phyloP scores from a whole-genome alignment of 23 tunicate genomes.

The Styela clava region DNA sequence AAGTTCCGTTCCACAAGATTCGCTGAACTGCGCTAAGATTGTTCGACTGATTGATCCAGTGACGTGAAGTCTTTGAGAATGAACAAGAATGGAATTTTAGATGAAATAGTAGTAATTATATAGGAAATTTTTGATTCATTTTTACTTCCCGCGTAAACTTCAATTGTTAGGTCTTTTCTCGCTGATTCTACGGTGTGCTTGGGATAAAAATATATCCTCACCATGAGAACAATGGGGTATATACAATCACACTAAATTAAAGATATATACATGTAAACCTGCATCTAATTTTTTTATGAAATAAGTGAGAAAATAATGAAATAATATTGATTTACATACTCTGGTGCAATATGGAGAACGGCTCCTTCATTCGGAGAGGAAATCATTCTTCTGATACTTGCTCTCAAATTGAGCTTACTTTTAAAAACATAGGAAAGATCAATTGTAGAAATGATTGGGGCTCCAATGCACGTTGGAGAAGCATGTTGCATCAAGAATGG shows the following conservation, averaged over 20 bases:
- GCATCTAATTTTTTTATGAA: no score
- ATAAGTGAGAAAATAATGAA: no score
- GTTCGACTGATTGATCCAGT: background rate
- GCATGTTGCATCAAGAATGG: constrained; percentile 24
- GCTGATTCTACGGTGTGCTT: no score
- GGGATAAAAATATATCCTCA: no score
- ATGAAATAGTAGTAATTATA: background rate
- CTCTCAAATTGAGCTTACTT: constrained; percentile 1
- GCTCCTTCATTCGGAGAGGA: constrained; percentile 2
- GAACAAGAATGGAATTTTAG: background rate
- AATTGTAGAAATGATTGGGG: constrained; percentile 11
- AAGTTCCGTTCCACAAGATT: constrained; percentile 12
- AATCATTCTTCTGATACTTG: background rate
- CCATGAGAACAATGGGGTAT: no score
- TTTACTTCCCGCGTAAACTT: no score
- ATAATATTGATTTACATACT: no score
- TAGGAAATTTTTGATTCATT: no score
- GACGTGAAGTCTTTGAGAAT: constrained; percentile 11
- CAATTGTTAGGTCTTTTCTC: no score
- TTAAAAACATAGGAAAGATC: background rate
- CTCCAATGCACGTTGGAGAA: constrained; percentile 20
- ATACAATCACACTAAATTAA: no score
- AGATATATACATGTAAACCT: no score
- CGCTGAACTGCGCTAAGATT: constrained; percentile 4
- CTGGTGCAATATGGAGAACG: background rate